These are phyloP conservation scores for Lepidocolaptes lacrymiger DNA, from an alignment of 2,797 vertebrate genomes.

Conservation along the genomic window DNA sequence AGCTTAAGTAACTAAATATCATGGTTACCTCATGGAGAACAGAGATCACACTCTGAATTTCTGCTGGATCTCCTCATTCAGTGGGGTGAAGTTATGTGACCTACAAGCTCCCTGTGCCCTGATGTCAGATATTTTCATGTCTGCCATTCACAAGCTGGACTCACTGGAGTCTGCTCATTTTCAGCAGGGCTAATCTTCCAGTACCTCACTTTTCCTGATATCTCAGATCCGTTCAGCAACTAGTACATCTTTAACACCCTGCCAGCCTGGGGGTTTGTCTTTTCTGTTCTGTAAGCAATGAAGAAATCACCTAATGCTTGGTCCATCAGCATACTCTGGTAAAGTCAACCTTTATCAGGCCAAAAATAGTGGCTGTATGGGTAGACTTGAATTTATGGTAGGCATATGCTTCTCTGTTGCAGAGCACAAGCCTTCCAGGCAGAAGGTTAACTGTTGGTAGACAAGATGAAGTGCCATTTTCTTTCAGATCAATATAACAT, in stretches of 20 bases:
- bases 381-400: not conserved
- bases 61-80: not conserved
- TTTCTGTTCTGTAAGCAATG: not conserved
- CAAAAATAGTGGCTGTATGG: not conserved
- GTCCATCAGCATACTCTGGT: not conserved
- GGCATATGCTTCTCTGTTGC: not conserved
- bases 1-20: not conserved
- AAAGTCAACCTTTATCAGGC: not conserved
- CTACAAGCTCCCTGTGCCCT: not conserved
- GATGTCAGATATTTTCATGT: fast-evolving
- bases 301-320: not conserved
- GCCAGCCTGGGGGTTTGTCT: not conserved
- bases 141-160: not conserved
- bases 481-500: not conserved
- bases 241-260: not conserved
- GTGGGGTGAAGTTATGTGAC: not conserved
- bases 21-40: not conserved
- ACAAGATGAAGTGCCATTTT: not conserved
- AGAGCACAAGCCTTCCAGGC: not conserved
- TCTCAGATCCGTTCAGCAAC: not conserved
- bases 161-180: not conserved
- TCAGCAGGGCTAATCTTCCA: not conserved
- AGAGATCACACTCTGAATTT: not conserved
- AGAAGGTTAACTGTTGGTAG: not conserved
- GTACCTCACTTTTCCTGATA: not conserved